Evolutionary conservation across 2,888 invertebrate genomes (phyloP), one percentile per base, ranked within the genome.

Genomic region (Microctonus brassicae): DNA sequence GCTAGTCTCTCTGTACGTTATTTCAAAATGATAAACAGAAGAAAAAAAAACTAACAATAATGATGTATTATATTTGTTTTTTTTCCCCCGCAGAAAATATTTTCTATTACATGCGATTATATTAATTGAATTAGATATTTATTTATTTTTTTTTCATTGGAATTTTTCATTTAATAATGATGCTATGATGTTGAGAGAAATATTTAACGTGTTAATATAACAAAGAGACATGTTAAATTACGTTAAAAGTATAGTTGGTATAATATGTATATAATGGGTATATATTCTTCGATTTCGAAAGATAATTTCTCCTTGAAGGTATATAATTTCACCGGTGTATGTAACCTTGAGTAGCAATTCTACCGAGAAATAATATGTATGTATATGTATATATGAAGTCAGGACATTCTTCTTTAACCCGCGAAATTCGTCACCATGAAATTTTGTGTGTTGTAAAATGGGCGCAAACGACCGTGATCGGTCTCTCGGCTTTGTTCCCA

Each of bases 361-460:
- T 9, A 4, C 17, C 47, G 9, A 47, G 7, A 29, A 29, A 29
- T 5, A 29, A 29, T 29, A 47, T 47, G 9, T 47, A 20, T 47
- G 7, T 47, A 20, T 47, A 20, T 47, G 7, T 20, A 47, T 47
- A 9, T 17, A 47, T 47, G 4, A 17, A 47, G 47, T 3, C 47
- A n/a, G 9, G 47, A n/a, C 47, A 47, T 47, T 47, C 47, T 76
- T 74, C 73, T 64, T 71, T 73, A 76, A 71, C 67, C 69, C 70
- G 68, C 69, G 67, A 74, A 76, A 74, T 73, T 71, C 73, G 69
- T 65, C 47, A 69, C 67, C 69, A 55, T 47, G 47, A 47, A 47
- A 47, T 47, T 64, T 55, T 39, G 58, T 55, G 42, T 60, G n/a
- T 53, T 53, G 33, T 36, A 42, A 65, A 67, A 70, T 61, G 52